A percentile compares a stretch with the other conserved stretches of the same genome.
These are phyloP conservation scores for Trissolcus japonicus DNA, from an alignment of 2,888 invertebrate genomes.

Conservation along the genomic window DNA sequence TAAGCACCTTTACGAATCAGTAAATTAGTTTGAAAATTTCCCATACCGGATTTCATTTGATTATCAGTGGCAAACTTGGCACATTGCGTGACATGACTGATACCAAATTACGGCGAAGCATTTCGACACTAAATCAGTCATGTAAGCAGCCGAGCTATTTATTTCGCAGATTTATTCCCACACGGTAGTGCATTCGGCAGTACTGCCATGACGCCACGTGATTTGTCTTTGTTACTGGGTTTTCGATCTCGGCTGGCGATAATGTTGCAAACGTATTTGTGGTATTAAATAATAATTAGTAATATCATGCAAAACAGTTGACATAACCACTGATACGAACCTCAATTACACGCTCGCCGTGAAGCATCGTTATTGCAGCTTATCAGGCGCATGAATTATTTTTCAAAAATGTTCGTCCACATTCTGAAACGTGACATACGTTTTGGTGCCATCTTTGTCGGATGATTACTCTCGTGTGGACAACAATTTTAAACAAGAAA, in stretches of 20 bases:
- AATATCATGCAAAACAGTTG: conserved; percentile 57
- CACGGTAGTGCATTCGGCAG: conserved; percentile 7
- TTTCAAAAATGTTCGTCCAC: conserved; percentile 22
- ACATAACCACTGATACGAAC: conserved; percentile 53
- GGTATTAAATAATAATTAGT: conserved; percentile 57
- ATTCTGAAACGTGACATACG: conserved; percentile 19
- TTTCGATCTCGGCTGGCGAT: conserved; percentile 47
- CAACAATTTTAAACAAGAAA: background rate
- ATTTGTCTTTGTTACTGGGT: conserved; percentile 55
- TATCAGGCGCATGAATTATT: conserved; percentile 28
- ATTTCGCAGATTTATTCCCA: conserved; percentile 42
- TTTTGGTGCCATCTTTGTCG: background rate
- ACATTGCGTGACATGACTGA: conserved; percentile 24
- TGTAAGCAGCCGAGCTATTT: conserved; percentile 52
- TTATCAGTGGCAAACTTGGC: conserved; percentile 32
- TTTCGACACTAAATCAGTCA: conserved; percentile 47
- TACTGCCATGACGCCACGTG: conserved; percentile 39
- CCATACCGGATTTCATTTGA: conserved; percentile 23
- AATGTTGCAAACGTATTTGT: conserved; percentile 34
- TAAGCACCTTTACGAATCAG: too few species aligned
- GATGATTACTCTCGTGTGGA: background rate
- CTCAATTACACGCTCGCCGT: conserved; percentile 48
- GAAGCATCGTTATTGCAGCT: conserved; percentile 49
- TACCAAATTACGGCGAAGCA: conserved; percentile 35
- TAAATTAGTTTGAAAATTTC: too few species aligned